Evolutionary conservation across 2,797 vertebrate species (phyloP).

Genomic region (Amblyopsis hoosieri): DNA sequence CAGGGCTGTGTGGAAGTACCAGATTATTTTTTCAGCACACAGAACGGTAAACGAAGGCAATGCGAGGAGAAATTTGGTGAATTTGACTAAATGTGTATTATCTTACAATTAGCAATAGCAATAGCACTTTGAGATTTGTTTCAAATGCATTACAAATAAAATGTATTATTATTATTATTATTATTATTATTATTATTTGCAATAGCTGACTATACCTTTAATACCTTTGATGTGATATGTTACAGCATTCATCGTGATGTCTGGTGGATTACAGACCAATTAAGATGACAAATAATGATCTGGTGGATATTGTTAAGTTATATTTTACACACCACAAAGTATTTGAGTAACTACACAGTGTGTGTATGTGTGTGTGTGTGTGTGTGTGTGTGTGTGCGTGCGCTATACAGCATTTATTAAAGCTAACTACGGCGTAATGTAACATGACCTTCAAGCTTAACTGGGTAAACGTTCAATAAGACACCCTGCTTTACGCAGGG

Average conservation of each 20-base stretch:
- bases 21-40: too few relatives aligned
- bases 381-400: not conserved
- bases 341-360: not conserved
- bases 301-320: not conserved
- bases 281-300: too few relatives aligned
- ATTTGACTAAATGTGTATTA: not conserved
- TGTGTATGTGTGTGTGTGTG: constrained; percentile 1
- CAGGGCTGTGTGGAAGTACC: too few relatives aligned
- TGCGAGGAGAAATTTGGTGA: too few relatives aligned
- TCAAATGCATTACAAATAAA: too few relatives aligned
- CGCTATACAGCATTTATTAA: constrained; percentile 7
- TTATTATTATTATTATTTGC: too few relatives aligned
- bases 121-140: not conserved
- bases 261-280: too few relatives aligned
- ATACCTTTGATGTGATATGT: too few relatives aligned
- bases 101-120: not conserved
- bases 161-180: too few relatives aligned
- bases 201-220: too few relatives aligned
- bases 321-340: not conserved
- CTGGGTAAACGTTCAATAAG: constrained; percentile 6
- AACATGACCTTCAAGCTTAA: constrained; percentile 9
- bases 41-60: too few relatives aligned
- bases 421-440: constrained; percentile 6
- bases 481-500: not conserved
- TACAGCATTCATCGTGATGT: too few relatives aligned